Evolutionary conservation across 2,888 invertebrate genomes (phyloP).

Genomic region (Pachycephus smyrnensis): DNA sequence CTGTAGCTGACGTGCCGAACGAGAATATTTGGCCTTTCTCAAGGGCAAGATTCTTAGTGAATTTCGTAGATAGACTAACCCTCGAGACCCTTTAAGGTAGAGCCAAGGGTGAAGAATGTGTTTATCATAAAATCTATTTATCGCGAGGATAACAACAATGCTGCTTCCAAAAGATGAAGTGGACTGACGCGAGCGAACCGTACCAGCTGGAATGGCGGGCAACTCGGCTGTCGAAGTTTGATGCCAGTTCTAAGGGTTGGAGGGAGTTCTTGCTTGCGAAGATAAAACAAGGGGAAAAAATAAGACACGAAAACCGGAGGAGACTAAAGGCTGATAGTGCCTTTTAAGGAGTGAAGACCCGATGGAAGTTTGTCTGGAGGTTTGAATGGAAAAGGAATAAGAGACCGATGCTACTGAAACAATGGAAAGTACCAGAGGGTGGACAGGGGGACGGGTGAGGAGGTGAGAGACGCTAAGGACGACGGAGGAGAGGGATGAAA

Average conservation of each 20-base stretch:
- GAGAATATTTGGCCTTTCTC: background rate
- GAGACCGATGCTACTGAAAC: background rate
- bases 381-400: background rate
- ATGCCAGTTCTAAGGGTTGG: background rate
- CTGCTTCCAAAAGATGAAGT: too few relatives aligned
- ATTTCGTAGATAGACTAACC: background rate
- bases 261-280: background rate
- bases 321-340: background rate
- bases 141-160: background rate
- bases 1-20: background rate
- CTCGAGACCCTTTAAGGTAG: background rate
- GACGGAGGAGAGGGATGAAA: background rate
- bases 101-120: background rate
- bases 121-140: background rate
- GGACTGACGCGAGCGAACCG: background rate
- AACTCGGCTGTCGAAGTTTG: background rate
- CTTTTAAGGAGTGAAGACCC: background rate
- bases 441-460: slow-evolving; percentile 4
- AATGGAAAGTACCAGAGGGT: slow-evolving; percentile 9
- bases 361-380: background rate
- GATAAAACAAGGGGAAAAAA: background rate
- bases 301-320: background rate
- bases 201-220: background rate
- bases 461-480: slow-evolving; percentile 1
- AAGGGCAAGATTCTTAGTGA: background rate